Evolutionary conservation across 1,140 invertebrate species (phyloP), one percentile per base, ranked within the genome.

Genomic region (Oryzaephilus surinamensis): DNA sequence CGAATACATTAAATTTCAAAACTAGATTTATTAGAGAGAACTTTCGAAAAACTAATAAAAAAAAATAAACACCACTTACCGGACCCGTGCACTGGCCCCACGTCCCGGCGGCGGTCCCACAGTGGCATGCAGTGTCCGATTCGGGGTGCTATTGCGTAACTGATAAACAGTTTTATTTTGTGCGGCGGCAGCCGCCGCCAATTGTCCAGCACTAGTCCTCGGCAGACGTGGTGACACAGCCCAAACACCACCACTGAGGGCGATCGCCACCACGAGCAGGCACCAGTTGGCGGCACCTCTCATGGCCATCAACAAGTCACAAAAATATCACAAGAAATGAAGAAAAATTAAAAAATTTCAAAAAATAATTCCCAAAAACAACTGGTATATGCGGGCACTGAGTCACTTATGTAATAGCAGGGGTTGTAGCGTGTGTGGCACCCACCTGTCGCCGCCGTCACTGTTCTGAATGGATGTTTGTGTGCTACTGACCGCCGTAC

Each of bases 181-280:
- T 1, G 57, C 56, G 17, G 55, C 55, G 8, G 56, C 58, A 16
- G 51, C 52, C 4, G 58, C 58, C 6, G 58, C 58, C 17, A 60
- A 38, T 32, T 60, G 57, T 13, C 55, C 60, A 13, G 60, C 60
- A 47, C 58, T 60, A 30, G 60, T 62, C 33, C 60, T 54, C 8
- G 60, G 60, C 24, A 62, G 43, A n/a, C 57, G 28, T 13, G 55
- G 47, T 1, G 56, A 49, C 28, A 49, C 42, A 13, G 44, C 54
- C 18, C 33, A 20, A n/a, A 33, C 48, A 45, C 41, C 38, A 17
- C 17, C 30, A 24, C 5, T 24, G 23, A n/a, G 20, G 23, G 26
- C 27, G 15, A 40, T 44, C 49, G 24, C 48, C 39, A 49, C 50
- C 48, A 53, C 43, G 43, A 57, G 47, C 38, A 54, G 48, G 51